Evolutionary conservation across 2,888 invertebrate species (phyloP).

Genomic region (Stegana nigrithorax): DNA sequence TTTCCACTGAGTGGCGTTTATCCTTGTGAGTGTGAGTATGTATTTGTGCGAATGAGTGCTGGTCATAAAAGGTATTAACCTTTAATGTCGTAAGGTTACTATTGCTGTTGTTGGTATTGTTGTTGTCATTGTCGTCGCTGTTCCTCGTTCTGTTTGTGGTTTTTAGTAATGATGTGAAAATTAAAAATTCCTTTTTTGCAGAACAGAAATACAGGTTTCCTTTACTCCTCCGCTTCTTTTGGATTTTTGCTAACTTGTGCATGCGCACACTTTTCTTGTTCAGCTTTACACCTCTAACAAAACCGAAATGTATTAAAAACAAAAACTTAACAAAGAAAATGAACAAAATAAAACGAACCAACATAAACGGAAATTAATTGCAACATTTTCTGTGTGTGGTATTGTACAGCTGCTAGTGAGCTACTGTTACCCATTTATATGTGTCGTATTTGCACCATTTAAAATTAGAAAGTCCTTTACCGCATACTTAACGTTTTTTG

Average conservation of each 20-base stretch:
- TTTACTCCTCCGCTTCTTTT: too few relatives aligned
- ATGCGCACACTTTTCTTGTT: too few relatives aligned
- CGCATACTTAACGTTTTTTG: too few relatives aligned
- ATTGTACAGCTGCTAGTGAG: too few relatives aligned
- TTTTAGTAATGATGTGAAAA: conserved; percentile 48
- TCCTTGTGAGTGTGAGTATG: not conserved
- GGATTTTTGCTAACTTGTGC: too few relatives aligned
- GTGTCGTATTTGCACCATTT: too few relatives aligned
- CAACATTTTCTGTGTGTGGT: conserved; percentile 38
- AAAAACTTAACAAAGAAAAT: too few relatives aligned
- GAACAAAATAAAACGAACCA: too few relatives aligned
- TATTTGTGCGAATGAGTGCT: not conserved
- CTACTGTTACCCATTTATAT: too few relatives aligned
- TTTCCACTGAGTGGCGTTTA: not conserved
- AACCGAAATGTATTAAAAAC: too few relatives aligned
- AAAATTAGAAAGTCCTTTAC: too few relatives aligned
- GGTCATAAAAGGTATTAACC: conserved; percentile 42
- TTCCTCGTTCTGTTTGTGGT: conserved; percentile 15
- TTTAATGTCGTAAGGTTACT: conserved; percentile 37
- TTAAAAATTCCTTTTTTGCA: conserved; percentile 49
- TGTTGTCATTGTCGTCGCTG: not conserved
- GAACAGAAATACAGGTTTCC: conserved; percentile 42
- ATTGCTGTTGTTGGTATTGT: conserved; percentile 33
- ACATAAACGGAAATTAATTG: conserved; percentile 51
- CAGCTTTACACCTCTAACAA: too few relatives aligned